A percentile compares a stretch with the other conserved stretches of the same genome.
These are phyloP conservation scores for Calliphora vomitoria DNA, from an alignment of 2,888 invertebrate species.

Conservation along the genomic window DNA sequence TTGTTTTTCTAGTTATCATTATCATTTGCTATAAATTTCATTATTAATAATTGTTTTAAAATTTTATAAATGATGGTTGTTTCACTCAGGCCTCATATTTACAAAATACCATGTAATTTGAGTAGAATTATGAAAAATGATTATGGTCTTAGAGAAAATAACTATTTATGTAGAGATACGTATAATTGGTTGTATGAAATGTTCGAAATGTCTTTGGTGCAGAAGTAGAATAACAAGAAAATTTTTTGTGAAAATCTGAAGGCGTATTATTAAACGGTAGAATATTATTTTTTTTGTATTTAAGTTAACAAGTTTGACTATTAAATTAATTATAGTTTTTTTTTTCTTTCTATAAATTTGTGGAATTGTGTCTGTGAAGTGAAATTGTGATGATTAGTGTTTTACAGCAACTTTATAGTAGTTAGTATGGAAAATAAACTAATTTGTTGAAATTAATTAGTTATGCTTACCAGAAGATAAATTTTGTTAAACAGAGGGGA, in stretches of 20 bases:
- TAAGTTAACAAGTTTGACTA: slow-evolving; percentile 1
- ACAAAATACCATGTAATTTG: slow-evolving; percentile 72
- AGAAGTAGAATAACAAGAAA: slow-evolving; percentile 54
- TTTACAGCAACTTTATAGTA: slow-evolving; percentile 5
- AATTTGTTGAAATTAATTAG: slow-evolving; percentile 23
- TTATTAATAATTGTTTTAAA: slow-evolving; percentile 74
- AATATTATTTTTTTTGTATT: slow-evolving; percentile 28
- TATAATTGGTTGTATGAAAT: slow-evolving; percentile 32
- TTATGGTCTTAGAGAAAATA: slow-evolving; percentile 62
- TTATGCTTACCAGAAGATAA: slow-evolving; percentile 6
- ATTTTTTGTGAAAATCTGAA: slow-evolving; percentile 44
- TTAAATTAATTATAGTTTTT: slow-evolving; percentile 17
- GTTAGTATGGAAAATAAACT: background rate
- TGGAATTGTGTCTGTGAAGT: slow-evolving; percentile 5
- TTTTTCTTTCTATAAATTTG: background rate
- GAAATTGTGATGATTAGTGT: slow-evolving; percentile 43
- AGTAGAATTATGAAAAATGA: slow-evolving; percentile 73
- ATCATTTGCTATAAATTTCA: slow-evolving; percentile 73
- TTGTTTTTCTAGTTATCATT: slow-evolving; percentile 73
- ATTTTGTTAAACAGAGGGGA: too few species aligned
- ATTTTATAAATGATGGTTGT: slow-evolving; percentile 71
- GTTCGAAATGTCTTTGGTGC: slow-evolving; percentile 12
- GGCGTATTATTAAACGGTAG: slow-evolving; percentile 69
- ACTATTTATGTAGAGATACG: slow-evolving; percentile 17
- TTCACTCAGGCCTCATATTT: slow-evolving; percentile 64